A percentile compares a stretch with the other conserved stretches of the same genome.
Evolutionary conservation across 2,888 invertebrate species (phyloP).

Genomic region (Ophraella communa): DNA sequence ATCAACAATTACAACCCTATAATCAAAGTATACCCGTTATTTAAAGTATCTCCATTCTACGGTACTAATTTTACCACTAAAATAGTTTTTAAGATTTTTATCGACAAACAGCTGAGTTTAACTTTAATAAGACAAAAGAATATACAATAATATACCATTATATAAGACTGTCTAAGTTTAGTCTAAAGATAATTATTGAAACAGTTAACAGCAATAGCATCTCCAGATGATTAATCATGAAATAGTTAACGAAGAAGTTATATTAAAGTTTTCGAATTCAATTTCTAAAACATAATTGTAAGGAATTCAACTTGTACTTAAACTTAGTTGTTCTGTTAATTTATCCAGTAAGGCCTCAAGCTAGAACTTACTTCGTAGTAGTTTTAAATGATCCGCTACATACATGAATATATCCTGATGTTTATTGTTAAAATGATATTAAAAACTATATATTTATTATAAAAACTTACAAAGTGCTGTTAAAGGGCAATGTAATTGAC

Average conservation of each 20-base stretch:
- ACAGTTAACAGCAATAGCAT: conserved; percentile 15
- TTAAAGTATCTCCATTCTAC: too few species aligned
- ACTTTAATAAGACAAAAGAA: too few species aligned
- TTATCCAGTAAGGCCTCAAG: neutral
- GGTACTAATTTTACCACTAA: too few species aligned
- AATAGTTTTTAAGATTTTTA: too few species aligned
- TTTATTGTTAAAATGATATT: neutral
- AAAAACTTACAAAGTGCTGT: too few species aligned
- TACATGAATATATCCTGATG: neutral
- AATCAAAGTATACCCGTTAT: too few species aligned
- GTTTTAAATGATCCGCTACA: neutral
- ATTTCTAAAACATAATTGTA: conserved; percentile 11
- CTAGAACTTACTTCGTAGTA: neutral
- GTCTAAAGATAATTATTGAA: neutral
- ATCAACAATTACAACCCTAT: too few species aligned
- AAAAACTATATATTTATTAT: neutral
- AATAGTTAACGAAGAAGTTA: neutral
- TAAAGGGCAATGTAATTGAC: too few species aligned
- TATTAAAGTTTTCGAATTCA: conserved; percentile 17
- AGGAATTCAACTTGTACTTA: conserved; percentile 2
- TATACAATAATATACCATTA: too few species aligned
- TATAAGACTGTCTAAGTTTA: too few species aligned
- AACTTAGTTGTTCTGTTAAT: conserved; percentile 4
- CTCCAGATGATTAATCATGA: conserved; percentile 16
- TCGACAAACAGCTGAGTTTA: too few species aligned